Evolutionary conservation across 2,888 invertebrate genomes (phyloP).

Genomic region (Thereva nobilitata): DNA sequence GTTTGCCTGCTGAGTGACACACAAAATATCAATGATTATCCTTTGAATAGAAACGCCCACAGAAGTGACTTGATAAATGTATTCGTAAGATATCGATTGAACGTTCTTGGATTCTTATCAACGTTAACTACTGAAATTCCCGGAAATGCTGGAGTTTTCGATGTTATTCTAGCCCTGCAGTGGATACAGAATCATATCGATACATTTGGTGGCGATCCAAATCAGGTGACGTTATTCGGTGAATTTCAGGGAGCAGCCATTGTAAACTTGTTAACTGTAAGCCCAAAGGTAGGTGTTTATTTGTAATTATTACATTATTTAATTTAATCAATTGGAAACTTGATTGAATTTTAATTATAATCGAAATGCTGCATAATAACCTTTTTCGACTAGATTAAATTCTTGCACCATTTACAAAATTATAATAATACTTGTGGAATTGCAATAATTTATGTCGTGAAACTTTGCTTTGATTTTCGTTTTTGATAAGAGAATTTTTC

Average conservation of each 20-base stretch:
- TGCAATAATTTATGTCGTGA: no score
- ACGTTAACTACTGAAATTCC: constrained; percentile 60
- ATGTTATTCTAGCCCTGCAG: constrained; percentile 59
- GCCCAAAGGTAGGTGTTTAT: constrained; percentile 52
- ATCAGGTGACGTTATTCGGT: constrained; percentile 60
- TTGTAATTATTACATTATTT: no score
- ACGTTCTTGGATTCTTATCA: constrained; percentile 61
- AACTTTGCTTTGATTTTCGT: no score
- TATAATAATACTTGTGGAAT: no score
- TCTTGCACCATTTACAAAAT: no score
- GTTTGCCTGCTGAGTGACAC: constrained; percentile 59
- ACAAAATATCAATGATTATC: constrained; percentile 55
- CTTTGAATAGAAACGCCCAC: constrained; percentile 55
- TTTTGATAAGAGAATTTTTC: no score
- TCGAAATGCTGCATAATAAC: no score
- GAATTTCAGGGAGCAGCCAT: constrained; percentile 62
- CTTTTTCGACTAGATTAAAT: no score
- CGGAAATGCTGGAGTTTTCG: constrained; percentile 63
- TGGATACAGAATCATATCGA: constrained; percentile 60
- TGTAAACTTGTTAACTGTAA: constrained; percentile 58
- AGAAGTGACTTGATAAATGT: constrained; percentile 60
- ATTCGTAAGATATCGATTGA: constrained; percentile 60
- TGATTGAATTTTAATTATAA: no score
- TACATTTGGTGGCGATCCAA: constrained; percentile 61
- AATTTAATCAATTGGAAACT: no score